Evolutionary conservation across 2,888 invertebrate species (phyloP).

Genomic region (Synanthedon andrenaeformis): DNA sequence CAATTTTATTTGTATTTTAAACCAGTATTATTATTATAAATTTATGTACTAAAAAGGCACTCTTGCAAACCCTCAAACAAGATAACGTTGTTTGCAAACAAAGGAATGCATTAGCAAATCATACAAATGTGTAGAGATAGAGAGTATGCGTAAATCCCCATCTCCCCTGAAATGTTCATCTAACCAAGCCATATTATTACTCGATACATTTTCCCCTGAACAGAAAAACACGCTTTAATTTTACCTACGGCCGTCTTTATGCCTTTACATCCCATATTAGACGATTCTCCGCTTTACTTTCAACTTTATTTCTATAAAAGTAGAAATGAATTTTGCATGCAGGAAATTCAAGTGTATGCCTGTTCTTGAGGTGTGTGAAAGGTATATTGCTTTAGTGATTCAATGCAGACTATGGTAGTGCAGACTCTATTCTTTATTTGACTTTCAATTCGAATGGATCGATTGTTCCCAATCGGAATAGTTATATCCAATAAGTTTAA

Average conservation of each 20-base stretch:
- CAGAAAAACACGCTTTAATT: conserved; percentile 51
- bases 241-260: conserved; percentile 25
- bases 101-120: conserved; percentile 25
- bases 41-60: conserved; percentile 1
- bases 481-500: no score
- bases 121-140: conserved; percentile 8
- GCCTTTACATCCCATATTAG: neutral
- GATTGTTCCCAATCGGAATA: no score
- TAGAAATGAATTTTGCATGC: neutral
- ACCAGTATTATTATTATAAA: conserved; percentile 15
- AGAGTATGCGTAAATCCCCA: conserved; percentile 31
- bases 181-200: conserved; percentile 44
- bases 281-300: neutral
- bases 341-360: neutral
- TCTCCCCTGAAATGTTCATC: conserved; percentile 39
- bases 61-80: conserved; percentile 4
- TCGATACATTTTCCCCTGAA: conserved; percentile 45
- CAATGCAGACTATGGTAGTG: conserved; percentile 29
- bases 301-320: fast-evolving
- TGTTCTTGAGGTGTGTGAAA: conserved; percentile 6
- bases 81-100: conserved; percentile 21
- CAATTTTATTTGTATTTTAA: conserved; percentile 11
- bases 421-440: conserved; percentile 22
- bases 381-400: conserved; percentile 33
- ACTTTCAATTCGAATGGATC: conserved; percentile 1